phyloP scores from a whole-genome alignment of 2,888 invertebrate species.

The Agapetus fuscipes region DNA sequence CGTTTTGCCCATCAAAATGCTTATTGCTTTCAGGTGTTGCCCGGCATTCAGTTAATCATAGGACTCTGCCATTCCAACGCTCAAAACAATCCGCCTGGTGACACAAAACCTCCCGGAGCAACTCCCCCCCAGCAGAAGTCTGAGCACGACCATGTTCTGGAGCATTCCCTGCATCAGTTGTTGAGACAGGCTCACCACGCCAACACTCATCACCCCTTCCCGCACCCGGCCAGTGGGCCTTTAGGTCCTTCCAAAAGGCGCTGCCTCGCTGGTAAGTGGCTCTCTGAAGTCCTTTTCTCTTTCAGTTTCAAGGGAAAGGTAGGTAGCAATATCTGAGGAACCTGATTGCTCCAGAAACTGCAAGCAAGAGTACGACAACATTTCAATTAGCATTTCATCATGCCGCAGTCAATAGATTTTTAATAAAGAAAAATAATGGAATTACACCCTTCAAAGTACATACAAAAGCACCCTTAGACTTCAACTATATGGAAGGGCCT shows the following conservation, averaged over 20 bases:
- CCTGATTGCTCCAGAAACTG: no score
- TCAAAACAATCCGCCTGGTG: slow-evolving; percentile 34
- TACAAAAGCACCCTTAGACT: no score
- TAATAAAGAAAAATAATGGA: no score
- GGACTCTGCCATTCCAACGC: slow-evolving; percentile 77
- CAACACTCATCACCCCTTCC: slow-evolving; percentile 88
- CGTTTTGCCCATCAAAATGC: no score
- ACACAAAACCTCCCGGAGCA: slow-evolving; percentile 38
- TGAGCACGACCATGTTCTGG: slow-evolving; percentile 93
- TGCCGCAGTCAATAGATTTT: no score
- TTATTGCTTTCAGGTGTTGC: slow-evolving; percentile 57
- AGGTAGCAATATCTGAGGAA: no score
- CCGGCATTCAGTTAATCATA: slow-evolving; percentile 87
- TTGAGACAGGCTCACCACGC: slow-evolving; percentile 86
- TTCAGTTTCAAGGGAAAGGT: background rate
- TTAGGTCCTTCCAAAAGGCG: slow-evolving; percentile 88
- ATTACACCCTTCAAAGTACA: no score
- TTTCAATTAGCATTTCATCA: no score
- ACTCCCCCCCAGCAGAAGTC: slow-evolving; percentile 33
- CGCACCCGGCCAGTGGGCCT: slow-evolving; percentile 90
- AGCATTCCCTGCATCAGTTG: slow-evolving; percentile 91
- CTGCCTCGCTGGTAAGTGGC: slow-evolving; percentile 69
- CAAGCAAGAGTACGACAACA: no score
- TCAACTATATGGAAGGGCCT: no score
- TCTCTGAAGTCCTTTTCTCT: slow-evolving; percentile 1